Conservation (phyloP, 1,140 invertebrate genomes). For the Formica selysi region DNA sequence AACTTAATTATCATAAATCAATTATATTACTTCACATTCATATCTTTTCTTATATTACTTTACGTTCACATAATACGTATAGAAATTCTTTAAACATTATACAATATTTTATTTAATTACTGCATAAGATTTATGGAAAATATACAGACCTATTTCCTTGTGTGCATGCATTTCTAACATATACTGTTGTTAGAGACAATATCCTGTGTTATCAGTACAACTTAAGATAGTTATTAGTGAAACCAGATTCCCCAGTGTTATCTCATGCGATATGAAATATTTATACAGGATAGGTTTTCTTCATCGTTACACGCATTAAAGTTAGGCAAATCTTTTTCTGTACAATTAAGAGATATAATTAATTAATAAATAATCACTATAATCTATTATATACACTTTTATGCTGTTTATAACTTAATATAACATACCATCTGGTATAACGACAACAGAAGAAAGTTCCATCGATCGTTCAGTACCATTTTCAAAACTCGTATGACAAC, state of each 20-base stretch:
- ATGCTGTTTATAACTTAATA: constrained; percentile 9
- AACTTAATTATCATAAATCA: background rate
- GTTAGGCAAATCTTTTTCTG: constrained; percentile 63
- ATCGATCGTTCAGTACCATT: constrained; percentile 88
- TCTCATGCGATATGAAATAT: constrained; percentile 65
- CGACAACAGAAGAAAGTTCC: constrained; percentile 93
- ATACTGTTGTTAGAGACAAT: constrained; percentile 42
- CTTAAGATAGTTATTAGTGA: constrained; percentile 52
- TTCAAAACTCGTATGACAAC: constrained; percentile 73
- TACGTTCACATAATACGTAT: background rate
- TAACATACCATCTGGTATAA: constrained; percentile 91
- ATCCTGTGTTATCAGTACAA: constrained; percentile 25
- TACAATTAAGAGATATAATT: constrained; percentile 42
- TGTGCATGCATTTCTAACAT: constrained; percentile 30
- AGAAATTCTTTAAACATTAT: background rate
- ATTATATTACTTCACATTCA: background rate
- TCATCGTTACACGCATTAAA: constrained; percentile 32
- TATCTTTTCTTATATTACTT: background rate
- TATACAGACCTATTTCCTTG: constrained; percentile 24
- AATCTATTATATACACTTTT: constrained; percentile 39
- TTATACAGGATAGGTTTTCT: constrained; percentile 64
- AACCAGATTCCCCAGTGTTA: constrained; percentile 46
- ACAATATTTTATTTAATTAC: background rate
- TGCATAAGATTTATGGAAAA: background rate
- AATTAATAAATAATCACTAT: constrained; percentile 40